Evolutionary conservation across 53 echinoderm and acorn worm species (phyloP), one percentile per base, ranked within the genome.

Genomic region (Crossaster papposus): DNA sequence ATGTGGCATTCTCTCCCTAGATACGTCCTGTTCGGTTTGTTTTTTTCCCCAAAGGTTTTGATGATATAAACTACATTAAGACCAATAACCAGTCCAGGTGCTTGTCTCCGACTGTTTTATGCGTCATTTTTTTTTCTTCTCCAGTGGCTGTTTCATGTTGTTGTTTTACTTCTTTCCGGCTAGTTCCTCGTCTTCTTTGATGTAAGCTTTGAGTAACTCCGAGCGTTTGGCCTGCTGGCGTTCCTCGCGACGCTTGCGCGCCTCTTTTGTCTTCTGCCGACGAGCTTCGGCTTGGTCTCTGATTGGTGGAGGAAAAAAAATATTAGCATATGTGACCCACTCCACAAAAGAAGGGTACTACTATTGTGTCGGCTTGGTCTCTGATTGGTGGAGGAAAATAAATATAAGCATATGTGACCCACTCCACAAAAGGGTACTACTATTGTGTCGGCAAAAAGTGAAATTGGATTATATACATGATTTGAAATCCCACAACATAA

Each of bases 291-390:
- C 99, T 88, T 99, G 99, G 86, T 96, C 99, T 20, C 99, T 99
- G 99, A 70, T 31, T 58, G 90, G 62, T 72, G 72, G 72, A 82
- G 28, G 3, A 4, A 26, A 68, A 18, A 28, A 68, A 28, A 68
- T 26, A 28, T 2, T 26, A 68, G 28, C 28, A 11, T 28, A 68
- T 68, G 26, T 68, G n/a, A n/a, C n/a, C n/a, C n/a, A n/a, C n/a
- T n/a, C n/a, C n/a, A n/a, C n/a, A n/a, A n/a, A n/a, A n/a, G n/a
- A n/a, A n/a, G n/a, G n/a, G n/a, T n/a, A n/a, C n/a, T n/a, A n/a
- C n/a, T n/a, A n/a, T n/a, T n/a, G n/a, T n/a, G n/a, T 99, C 96
- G 52, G 99, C 99, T 88, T 99, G 99, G 86, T 96, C 99, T 20
- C 99, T 99, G 99, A 70, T 31, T 58, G 90, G 62, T 72, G 72